A percentile compares a stretch with the other conserved stretches of the same genome.
Evolutionary conservation across 2,113 vertebrate genomes (phyloP).

Genomic region (Accipiter cooperii): DNA sequence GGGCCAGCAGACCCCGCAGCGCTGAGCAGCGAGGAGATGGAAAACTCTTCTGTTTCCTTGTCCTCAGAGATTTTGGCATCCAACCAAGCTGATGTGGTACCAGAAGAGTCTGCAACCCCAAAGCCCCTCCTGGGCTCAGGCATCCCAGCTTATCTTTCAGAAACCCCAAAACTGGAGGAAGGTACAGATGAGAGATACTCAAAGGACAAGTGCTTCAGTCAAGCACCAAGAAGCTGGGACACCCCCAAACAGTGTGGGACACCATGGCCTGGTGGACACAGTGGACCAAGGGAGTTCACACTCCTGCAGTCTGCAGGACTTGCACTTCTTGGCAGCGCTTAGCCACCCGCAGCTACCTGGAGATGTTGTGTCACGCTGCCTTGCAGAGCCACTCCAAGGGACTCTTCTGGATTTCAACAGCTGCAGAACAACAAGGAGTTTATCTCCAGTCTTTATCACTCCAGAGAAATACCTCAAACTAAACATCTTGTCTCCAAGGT

Average conservation of each 20-base stretch:
- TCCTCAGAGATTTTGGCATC: background rate
- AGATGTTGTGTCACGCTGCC: background rate
- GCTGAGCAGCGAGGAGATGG: background rate
- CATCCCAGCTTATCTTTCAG: background rate
- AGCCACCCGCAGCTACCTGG: background rate
- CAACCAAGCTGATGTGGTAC: background rate
- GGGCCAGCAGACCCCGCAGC: rapidly evolving
- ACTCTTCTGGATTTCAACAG: background rate
- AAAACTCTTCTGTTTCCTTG: background rate
- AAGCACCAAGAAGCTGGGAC: background rate
- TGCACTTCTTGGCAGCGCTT: background rate
- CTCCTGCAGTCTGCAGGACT: background rate
- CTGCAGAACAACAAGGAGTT: background rate
- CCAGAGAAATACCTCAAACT: background rate
- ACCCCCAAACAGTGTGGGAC: no score
- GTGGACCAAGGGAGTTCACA: background rate
- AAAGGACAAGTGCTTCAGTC: background rate
- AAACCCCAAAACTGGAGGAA: background rate
- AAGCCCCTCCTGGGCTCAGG: background rate
- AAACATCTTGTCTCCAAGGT: rapidly evolving
- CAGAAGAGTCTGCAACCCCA: background rate
- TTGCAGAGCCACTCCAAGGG: background rate
- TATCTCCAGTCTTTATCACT: background rate
- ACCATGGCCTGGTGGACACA: background rate
- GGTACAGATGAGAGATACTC: background rate